Evolutionary conservation across 2,797 vertebrate species (phyloP).

Genomic region (Smutsia gigantea): DNA sequence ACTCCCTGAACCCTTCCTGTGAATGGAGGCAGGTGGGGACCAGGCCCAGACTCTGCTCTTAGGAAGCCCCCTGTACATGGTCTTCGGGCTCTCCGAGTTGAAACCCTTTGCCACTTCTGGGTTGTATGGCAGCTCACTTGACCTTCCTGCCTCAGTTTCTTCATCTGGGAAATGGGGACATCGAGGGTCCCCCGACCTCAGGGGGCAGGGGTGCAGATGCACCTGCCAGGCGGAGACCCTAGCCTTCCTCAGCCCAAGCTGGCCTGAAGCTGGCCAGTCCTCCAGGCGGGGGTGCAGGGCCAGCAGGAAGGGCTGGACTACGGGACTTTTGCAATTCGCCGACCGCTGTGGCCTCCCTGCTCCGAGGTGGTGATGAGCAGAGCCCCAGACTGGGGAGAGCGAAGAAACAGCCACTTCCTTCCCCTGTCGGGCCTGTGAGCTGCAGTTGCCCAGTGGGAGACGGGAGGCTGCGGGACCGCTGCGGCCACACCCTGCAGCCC

Average conservation of each 20-base stretch:
- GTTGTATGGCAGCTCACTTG: fast-evolving
- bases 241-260: neutral
- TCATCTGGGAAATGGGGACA: neutral
- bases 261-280: neutral
- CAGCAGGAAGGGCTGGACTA: fast-evolving
- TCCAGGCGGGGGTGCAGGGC: fast-evolving
- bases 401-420: conserved; percentile 71
- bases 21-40: neutral
- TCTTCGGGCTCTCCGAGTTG: neutral
- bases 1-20: neutral
- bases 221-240: neutral
- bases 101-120: neutral
- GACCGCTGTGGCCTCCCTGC: neutral
- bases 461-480: no score
- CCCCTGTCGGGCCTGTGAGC: neutral
- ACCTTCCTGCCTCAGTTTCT: neutral
- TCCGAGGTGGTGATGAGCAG: neutral
- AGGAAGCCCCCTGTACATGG: neutral
- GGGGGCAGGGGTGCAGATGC: neutral
- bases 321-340: neutral
- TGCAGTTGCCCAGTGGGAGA: neutral
- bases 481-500: neutral
- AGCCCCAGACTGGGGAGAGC: neutral
- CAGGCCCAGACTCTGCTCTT: neutral
- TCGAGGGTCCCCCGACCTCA: fast-evolving